Conservation (phyloP, 2,113 vertebrate genomes). For the Dendropsophus ebraccatus region DNA sequence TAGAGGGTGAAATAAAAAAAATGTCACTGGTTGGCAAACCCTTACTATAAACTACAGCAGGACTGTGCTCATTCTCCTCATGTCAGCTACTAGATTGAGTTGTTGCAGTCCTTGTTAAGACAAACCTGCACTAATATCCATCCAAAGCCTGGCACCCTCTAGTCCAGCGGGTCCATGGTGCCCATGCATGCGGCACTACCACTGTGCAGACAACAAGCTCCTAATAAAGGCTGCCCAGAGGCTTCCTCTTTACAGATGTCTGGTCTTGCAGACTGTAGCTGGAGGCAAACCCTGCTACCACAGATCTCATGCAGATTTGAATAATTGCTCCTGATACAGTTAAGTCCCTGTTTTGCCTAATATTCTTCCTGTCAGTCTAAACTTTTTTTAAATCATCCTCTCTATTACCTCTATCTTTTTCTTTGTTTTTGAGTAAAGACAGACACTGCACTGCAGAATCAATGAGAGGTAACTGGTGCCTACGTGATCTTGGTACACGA, state of each 20-base stretch:
- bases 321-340: conserved; percentile 8
- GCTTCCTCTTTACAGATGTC: neutral
- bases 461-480: no score
- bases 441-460: neutral
- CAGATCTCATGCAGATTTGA: conserved; percentile 13
- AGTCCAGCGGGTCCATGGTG: neutral
- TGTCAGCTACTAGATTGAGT: neutral
- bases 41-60: no score
- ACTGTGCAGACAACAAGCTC: neutral
- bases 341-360: neutral
- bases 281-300: neutral
- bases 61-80: neutral
- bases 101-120: neutral
- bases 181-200: neutral
- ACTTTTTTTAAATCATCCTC: neutral
- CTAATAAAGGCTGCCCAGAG: neutral
- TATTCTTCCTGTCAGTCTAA: neutral
- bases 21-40: no score
- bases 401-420: no score
- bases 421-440: neutral
- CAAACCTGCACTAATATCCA: neutral
- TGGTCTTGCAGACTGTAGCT: conserved; percentile 20
- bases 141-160: neutral
- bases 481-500: no score
- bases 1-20: no score